phyloP scores from a whole-genome alignment of 1,140 invertebrate species.

The Ephestia elutella region DNA sequence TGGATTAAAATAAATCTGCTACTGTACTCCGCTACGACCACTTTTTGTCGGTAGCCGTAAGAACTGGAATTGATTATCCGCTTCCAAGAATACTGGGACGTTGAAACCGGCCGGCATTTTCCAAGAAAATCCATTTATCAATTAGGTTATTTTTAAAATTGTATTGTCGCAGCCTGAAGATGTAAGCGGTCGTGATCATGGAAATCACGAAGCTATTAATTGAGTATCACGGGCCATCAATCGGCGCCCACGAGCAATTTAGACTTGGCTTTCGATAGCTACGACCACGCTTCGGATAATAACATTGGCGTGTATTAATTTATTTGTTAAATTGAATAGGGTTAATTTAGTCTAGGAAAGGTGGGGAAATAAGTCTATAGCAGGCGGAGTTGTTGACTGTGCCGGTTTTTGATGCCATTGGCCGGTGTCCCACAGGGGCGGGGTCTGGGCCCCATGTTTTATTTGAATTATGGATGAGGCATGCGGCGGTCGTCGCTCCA shows the following conservation, averaged over 20 bases:
- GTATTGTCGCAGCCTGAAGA: conserved; percentile 25
- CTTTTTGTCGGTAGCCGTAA: conserved; percentile 24
- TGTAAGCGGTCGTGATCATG: conserved; percentile 40
- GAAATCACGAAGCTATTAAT: conserved; percentile 56
- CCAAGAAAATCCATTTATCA: conserved; percentile 34
- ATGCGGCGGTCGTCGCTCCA: conserved; percentile 46
- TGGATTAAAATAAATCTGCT: conserved; percentile 19
- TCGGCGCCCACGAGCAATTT: conserved; percentile 51
- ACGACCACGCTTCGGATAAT: conserved; percentile 37
- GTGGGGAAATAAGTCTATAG: conserved; percentile 52
- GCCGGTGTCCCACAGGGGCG: conserved; percentile 62
- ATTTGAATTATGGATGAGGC: conserved; percentile 72
- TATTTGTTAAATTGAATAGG: conserved; percentile 58
- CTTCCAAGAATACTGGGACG: conserved; percentile 22
- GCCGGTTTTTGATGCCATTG: conserved; percentile 53
- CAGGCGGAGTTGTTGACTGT: conserved; percentile 56
- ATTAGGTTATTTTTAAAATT: conserved; percentile 41
- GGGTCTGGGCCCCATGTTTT: conserved; percentile 65
- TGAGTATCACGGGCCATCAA: conserved; percentile 55
- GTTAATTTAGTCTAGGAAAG: conserved; percentile 53
- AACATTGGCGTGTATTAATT: conserved; percentile 57
- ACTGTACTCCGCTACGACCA: conserved; percentile 11
- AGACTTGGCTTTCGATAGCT: conserved; percentile 32
- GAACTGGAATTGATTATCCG: conserved; percentile 23
- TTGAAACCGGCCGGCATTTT: conserved; percentile 21